These are phyloP conservation scores for Druceiella hillmani DNA, from an alignment of 2,888 invertebrate species.

Conservation along the genomic window DNA sequence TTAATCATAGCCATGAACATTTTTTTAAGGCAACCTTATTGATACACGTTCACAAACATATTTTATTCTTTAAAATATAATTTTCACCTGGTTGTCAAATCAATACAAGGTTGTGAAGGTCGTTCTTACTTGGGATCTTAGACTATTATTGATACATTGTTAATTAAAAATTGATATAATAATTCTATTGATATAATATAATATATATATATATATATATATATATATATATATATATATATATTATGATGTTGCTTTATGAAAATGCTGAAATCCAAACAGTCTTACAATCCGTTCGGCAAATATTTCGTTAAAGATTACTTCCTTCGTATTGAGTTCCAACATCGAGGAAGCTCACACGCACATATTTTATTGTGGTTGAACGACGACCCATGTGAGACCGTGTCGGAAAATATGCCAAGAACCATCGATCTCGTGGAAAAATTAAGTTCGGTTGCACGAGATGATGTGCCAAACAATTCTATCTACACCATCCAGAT, in stretches of 20 bases:
- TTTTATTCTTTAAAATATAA: too few relatives aligned
- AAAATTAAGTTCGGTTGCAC: slow-evolving; percentile 28
- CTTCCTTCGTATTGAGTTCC: slow-evolving; percentile 33
- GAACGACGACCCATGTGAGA: slow-evolving; percentile 29
- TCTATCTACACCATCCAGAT: slow-evolving; percentile 28
- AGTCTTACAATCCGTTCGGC: slow-evolving; percentile 28
- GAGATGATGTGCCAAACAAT: slow-evolving; percentile 26
- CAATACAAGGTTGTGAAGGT: too few relatives aligned
- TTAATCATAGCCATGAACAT: too few relatives aligned
- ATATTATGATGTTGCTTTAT: slow-evolving; percentile 25
- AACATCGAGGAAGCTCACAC: slow-evolving; percentile 33
- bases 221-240: too few relatives aligned
- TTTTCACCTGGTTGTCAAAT: too few relatives aligned
- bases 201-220: too few relatives aligned
- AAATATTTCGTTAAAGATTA: slow-evolving; percentile 28
- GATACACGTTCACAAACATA: too few relatives aligned
- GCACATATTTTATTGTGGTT: slow-evolving; percentile 35
- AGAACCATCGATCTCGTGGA: slow-evolving; percentile 29
- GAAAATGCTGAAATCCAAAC: slow-evolving; percentile 27
- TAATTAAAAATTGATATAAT: too few relatives aligned
- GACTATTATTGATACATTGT: too few relatives aligned
- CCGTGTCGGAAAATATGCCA: slow-evolving; percentile 29
- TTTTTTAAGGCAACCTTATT: too few relatives aligned
- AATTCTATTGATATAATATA: too few relatives aligned
- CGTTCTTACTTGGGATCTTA: too few relatives aligned